Evolutionary conservation across 2,888 invertebrate species (phyloP).

Genomic region (Calameuta idolon): DNA sequence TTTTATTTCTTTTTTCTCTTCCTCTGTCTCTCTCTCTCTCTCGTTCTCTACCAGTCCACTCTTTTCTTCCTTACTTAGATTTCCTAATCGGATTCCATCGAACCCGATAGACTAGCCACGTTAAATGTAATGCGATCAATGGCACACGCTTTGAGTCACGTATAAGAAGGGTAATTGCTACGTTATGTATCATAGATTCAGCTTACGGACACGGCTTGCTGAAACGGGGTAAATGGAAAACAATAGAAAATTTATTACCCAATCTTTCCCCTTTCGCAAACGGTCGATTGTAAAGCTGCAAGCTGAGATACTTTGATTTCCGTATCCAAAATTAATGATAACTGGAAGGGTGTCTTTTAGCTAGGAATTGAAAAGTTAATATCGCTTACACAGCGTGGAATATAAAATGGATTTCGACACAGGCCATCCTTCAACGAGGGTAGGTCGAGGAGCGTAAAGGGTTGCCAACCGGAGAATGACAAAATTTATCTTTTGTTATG

Average conservation of each 20-base stretch:
- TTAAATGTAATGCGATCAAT: background rate
- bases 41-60: background rate
- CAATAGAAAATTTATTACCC: background rate
- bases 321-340: background rate
- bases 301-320: background rate
- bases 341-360: background rate
- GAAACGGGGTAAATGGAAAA: background rate
- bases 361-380: background rate
- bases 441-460: background rate
- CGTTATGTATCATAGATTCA: background rate
- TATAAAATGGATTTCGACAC: background rate
- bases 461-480: background rate
- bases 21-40: background rate
- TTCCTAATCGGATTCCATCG: background rate
- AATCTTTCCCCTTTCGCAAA: background rate
- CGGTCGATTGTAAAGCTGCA: background rate
- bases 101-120: background rate
- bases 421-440: too few relatives aligned
- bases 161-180: background rate
- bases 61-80: background rate
- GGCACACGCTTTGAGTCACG: background rate
- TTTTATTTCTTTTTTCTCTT: slow-evolving; percentile 4
- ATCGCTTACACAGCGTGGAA: background rate
- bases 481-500: background rate
- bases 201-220: background rate